Conservation (phyloP, 2,888 invertebrate species). For the Mongoloraphidia duomilia region DNA sequence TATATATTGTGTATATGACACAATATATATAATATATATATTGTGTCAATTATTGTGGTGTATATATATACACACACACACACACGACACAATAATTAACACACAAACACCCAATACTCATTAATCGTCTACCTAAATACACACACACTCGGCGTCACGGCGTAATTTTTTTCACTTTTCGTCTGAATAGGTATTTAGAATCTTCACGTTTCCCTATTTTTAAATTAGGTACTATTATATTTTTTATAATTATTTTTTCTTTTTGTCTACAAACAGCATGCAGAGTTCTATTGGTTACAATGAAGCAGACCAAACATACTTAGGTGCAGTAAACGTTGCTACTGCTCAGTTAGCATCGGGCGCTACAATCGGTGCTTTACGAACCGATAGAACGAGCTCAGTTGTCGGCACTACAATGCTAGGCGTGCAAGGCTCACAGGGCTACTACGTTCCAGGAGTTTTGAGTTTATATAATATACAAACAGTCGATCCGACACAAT, state of each 20-base stretch:
- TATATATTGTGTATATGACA: too few species aligned
- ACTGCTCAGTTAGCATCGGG: not conserved
- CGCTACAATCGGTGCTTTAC: not conserved
- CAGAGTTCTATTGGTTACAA: conserved; percentile 1
- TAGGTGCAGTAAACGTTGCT: not conserved
- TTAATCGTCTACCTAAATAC: too few species aligned
- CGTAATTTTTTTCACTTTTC: too few species aligned
- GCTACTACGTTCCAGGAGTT: conserved; percentile 8
- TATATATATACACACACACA: not conserved
- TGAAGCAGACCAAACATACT: conserved; percentile 4
- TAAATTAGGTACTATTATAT: too few species aligned
- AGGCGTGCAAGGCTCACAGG: conserved; percentile 5
- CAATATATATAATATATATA: too few species aligned
- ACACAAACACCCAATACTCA: too few species aligned
- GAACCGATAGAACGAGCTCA: conserved; percentile 1
- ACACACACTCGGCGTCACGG: too few species aligned
- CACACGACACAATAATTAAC: not conserved
- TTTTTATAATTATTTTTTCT: too few species aligned
- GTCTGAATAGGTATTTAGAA: too few species aligned
- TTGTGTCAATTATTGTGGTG: not conserved
- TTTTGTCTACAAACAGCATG: not conserved
- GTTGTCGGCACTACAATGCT: conserved; percentile 4
- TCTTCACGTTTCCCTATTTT: too few species aligned
- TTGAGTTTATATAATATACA: conserved; percentile 7
- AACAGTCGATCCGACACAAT: conserved; percentile 2